Evolutionary conservation across 2,113 vertebrate species (phyloP).

Genomic region (Myiozetetes cayanensis): DNA sequence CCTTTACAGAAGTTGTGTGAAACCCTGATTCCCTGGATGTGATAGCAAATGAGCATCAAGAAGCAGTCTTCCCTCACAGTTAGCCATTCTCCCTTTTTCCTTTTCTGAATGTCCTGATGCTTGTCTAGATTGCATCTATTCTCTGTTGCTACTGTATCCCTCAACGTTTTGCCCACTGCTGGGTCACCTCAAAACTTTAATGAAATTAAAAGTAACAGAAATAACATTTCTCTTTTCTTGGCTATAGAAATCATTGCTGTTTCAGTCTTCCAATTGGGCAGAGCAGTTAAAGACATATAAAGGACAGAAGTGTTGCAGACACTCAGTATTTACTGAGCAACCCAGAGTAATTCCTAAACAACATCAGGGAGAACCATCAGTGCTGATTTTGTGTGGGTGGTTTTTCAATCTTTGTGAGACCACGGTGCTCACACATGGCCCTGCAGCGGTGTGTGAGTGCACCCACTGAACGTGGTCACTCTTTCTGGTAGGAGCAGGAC

Average conservation of each 20-base stretch:
- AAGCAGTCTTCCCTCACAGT: neutral
- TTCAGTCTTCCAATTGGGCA: neutral
- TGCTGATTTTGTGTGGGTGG: neutral
- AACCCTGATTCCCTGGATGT: neutral
- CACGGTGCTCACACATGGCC: neutral
- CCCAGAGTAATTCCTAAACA: neutral
- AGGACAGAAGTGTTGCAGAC: neutral
- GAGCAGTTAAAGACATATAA: neutral
- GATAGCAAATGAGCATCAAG: neutral
- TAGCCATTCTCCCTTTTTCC: neutral
- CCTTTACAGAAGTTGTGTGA: neutral
- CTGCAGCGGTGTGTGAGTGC: neutral
- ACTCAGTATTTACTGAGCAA: neutral
- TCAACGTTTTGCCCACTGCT: neutral
- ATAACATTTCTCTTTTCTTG: neutral
- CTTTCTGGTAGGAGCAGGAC: neutral
- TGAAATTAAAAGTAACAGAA: neutral
- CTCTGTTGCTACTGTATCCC: neutral
- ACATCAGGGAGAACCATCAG: neutral
- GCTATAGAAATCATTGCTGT: neutral
- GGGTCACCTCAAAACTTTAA: neutral
- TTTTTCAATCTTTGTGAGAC: neutral
- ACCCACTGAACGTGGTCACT: neutral
- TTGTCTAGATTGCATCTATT: neutral
- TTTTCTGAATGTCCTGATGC: neutral